phyloP scores from a whole-genome alignment of 1,140 invertebrate species.

The Microplitis mediator region DNA sequence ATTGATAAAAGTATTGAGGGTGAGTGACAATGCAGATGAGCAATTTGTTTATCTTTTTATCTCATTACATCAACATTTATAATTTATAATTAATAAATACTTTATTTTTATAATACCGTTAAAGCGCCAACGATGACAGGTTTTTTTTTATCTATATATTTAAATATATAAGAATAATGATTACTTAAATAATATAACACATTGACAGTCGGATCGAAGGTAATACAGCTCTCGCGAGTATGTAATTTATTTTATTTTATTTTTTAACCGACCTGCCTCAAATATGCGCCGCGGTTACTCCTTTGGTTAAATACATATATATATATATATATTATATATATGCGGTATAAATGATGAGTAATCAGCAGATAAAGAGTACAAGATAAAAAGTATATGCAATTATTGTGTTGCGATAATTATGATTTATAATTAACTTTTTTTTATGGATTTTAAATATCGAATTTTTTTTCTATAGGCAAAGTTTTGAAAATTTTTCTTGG shows the following conservation, averaged over 20 bases:
- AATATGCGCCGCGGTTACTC: constrained; percentile 22
- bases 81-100: background rate
- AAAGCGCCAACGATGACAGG: no score
- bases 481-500: no score
- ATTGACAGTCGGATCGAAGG: constrained; percentile 42
- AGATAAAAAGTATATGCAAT: no score
- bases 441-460: no score
- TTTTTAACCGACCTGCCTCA: constrained; percentile 52
- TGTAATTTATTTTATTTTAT: constrained; percentile 35
- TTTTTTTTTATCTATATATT: background rate
- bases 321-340: constrained; percentile 30
- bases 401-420: no score
- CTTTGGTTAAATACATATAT: background rate
- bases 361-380: no score
- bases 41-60: background rate
- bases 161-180: constrained; percentile 28
- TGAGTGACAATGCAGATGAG: constrained; percentile 1
- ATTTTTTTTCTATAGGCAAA: no score
- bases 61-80: background rate
- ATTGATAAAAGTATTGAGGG: background rate
- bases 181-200: background rate
- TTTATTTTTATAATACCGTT: background rate
- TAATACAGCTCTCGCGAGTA: constrained; percentile 35
- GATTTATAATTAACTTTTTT: no score
- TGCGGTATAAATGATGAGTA: no score